A percentile compares a stretch with the other conserved stretches of the same genome.
Evolutionary conservation across 2,113 vertebrate species (phyloP).

Genomic region (Melospiza georgiana): DNA sequence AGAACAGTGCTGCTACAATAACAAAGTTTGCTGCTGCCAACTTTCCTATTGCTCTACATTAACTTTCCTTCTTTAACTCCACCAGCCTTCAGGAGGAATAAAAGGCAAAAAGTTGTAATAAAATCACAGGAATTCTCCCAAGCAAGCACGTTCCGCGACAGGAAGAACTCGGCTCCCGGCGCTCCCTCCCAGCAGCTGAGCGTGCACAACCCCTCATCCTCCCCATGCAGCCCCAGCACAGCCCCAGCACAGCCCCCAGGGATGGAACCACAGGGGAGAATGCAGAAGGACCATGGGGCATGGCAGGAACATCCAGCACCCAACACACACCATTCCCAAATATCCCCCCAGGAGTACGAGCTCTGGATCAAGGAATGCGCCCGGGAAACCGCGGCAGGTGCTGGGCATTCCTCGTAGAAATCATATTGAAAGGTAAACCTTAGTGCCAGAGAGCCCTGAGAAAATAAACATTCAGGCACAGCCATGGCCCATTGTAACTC

Average conservation of each 20-base stretch:
- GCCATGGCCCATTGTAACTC: not conserved
- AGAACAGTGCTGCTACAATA: not conserved
- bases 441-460: not conserved
- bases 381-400: accelerated
- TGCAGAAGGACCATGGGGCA: accelerated
- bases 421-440: not conserved
- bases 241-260: not conserved
- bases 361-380: not conserved
- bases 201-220: accelerated
- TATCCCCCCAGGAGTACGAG: not conserved
- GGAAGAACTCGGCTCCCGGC: accelerated
- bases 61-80: not conserved
- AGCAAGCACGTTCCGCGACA: accelerated
- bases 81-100: not conserved
- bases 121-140: not conserved
- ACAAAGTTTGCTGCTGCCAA: constrained; percentile 15
- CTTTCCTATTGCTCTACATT: not conserved
- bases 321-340: accelerated
- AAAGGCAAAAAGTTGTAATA: not conserved
- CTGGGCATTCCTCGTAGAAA: not conserved
- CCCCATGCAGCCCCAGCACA: not conserved
- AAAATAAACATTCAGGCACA: not conserved
- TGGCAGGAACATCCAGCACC: accelerated
- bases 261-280: not conserved
- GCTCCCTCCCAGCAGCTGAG: not conserved